phyloP scores from a whole-genome alignment of 2,113 vertebrate genomes.

The Melanocharis versteri region DNA sequence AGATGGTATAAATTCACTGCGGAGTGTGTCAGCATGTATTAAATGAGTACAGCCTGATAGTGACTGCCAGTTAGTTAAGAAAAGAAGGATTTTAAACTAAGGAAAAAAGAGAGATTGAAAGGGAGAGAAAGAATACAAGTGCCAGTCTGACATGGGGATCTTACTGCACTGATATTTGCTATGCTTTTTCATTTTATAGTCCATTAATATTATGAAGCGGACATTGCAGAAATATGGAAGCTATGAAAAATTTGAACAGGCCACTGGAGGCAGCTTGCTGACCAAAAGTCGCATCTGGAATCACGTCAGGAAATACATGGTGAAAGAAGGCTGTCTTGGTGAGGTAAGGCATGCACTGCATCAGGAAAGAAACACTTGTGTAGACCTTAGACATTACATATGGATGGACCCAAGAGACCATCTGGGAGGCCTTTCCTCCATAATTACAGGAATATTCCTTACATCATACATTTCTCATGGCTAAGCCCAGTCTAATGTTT shows the following conservation, averaged over 20 bases:
- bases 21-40: not conserved
- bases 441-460: not conserved
- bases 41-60: not conserved
- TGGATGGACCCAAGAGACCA: not conserved
- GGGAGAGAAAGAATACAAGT: not conserved
- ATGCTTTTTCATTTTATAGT: slow-evolving; percentile 67
- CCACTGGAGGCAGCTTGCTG: slow-evolving; percentile 86
- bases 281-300: slow-evolving; percentile 85
- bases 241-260: slow-evolving; percentile 90
- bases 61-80: not conserved
- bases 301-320: slow-evolving; percentile 90
- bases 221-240: slow-evolving; percentile 87
- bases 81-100: not conserved
- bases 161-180: not conserved
- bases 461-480: not conserved
- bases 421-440: not conserved
- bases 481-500: not conserved
- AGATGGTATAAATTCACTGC: not conserved
- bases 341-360: slow-evolving; percentile 73
- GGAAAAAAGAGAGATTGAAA: not conserved
- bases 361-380: not conserved
- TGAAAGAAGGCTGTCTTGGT: slow-evolving; percentile 92
- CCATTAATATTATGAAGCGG: slow-evolving; percentile 87
- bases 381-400: not conserved
- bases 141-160: not conserved